Evolutionary conservation across 2,888 invertebrate genomes (phyloP).

Genomic region (Rotaria magnacalcarata): DNA sequence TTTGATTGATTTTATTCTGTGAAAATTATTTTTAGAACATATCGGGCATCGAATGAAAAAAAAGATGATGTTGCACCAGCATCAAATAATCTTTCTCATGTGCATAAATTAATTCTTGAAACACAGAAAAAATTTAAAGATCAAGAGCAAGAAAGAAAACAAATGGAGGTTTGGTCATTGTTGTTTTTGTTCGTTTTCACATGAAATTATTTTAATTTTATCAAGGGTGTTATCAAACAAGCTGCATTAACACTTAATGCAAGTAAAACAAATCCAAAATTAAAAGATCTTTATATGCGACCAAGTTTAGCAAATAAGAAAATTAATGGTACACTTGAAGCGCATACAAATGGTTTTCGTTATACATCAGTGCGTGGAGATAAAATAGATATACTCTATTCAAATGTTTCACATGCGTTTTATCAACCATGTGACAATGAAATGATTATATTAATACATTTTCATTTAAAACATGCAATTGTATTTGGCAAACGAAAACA

Average conservation of each 20-base stretch:
- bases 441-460: conserved; percentile 97
- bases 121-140: conserved; percentile 97
- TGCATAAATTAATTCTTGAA: conserved; percentile 94
- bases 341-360: conserved; percentile 84
- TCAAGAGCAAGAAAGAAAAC: conserved; percentile 92
- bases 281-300: conserved; percentile 92
- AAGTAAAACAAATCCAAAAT: conserved; percentile 92
- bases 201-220: conserved; percentile 47
- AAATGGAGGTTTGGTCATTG: conserved; percentile 69
- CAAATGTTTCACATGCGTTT: conserved; percentile 97
- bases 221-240: conserved; percentile 81
- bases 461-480: conserved; percentile 91
- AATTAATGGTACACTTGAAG: conserved; percentile 74
- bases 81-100: conserved; percentile 88
- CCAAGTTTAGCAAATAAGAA: conserved; percentile 92
- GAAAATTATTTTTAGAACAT: conserved; percentile 65
- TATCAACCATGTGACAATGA: conserved; percentile 98
- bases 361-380: conserved; percentile 98
- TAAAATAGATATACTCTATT: conserved; percentile 96
- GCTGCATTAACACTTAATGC: conserved; percentile 86
- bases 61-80: conserved; percentile 90
- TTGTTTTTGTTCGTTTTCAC: conserved; percentile 57
- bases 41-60: conserved; percentile 91
- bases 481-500: conserved; percentile 99
- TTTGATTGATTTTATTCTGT: no score